Base-by-base conservation (phyloP, 2,888 invertebrate genomes). In the Altica lythri region DNA sequence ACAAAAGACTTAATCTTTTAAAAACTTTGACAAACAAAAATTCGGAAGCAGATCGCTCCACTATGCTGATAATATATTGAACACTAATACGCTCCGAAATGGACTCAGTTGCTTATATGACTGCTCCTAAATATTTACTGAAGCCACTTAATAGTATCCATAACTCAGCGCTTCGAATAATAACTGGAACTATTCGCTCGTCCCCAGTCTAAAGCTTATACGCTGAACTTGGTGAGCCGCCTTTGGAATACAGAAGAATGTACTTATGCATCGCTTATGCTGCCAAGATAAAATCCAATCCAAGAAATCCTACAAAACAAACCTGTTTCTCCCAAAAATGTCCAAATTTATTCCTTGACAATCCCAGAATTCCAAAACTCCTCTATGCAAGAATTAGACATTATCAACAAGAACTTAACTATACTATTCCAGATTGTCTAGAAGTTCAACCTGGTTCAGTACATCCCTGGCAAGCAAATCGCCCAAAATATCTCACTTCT, bases 201-300 rank as follows among this genome's bases (percentile, higher is more conserved):
- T 29, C 5, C n/a, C 29, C 29, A 29, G 29, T 29, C 29, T 6
- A 29, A 29, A 29, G 29, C 29, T 29, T 29, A 29, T 29, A 29
- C 29, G 29, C 29, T 6, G 29, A 29, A 29, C 29, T 29, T 29
- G n/a, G 4, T 29, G 29, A 29, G n/a, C 29, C 29, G n/a, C 22
- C 8, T 22, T 22, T 22, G 22, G 22, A 22, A 22, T 22, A 22
- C 8, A 22, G 22, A 22, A 22, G 22, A 22, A 4, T 22, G 8
- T 5, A 22, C 22, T 8, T 22, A 22, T 5, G 22, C 22, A 4
- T 22, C 8, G 22, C 22, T 8, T 22, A 5, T 8, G 22, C 22
- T 5, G 8, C 22, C 22, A 22, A 22, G 22, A 22, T 22, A 8
- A 22, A 22, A 22, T n/a, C n/a, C n/a, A n/a, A n/a, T n/a, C n/a